Conservation (phyloP, 2,797 vertebrate genomes). For the Alosa sapidissima region DNA sequence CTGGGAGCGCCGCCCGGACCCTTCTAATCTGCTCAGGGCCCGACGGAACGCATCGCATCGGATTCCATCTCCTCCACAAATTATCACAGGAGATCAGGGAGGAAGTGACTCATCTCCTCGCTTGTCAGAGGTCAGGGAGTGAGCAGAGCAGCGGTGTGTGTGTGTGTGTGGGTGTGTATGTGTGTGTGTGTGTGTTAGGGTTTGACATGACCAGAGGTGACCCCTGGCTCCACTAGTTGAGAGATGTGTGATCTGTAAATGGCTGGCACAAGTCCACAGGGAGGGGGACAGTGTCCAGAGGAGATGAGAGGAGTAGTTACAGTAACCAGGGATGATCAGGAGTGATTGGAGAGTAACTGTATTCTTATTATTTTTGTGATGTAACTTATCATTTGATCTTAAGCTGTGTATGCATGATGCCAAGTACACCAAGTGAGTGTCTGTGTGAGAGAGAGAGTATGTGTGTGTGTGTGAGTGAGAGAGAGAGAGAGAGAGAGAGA, state of each 20-base stretch:
- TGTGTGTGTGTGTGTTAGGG: not conserved
- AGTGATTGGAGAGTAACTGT: not conserved
- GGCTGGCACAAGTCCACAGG: not conserved
- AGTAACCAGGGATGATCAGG: not conserved
- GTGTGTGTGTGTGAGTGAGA: not conserved
- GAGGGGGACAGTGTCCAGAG: not conserved
- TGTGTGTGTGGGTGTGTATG: not conserved
- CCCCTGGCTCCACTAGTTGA: not conserved
- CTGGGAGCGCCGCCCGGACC: constrained; percentile 56
- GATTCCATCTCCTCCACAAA: constrained; percentile 51
- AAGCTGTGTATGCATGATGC: not conserved
- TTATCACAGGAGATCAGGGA: constrained; percentile 57
- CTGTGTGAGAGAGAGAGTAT: not conserved
- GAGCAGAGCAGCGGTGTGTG: not conserved
- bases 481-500: not conserved
- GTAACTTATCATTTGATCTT: not conserved
- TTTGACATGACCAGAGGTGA: not conserved
- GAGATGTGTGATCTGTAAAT: not conserved
- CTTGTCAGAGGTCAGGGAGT: constrained; percentile 40
- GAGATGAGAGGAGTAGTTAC: not conserved
- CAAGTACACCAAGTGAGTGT: not conserved
- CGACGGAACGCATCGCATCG: constrained; percentile 53
- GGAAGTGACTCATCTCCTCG: constrained; percentile 63
- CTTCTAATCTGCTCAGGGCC: constrained; percentile 48
- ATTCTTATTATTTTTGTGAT: not conserved